Base-by-base conservation (phyloP, 1,140 invertebrate genomes). In the Pseudomyrmex dendroicus region DNA sequence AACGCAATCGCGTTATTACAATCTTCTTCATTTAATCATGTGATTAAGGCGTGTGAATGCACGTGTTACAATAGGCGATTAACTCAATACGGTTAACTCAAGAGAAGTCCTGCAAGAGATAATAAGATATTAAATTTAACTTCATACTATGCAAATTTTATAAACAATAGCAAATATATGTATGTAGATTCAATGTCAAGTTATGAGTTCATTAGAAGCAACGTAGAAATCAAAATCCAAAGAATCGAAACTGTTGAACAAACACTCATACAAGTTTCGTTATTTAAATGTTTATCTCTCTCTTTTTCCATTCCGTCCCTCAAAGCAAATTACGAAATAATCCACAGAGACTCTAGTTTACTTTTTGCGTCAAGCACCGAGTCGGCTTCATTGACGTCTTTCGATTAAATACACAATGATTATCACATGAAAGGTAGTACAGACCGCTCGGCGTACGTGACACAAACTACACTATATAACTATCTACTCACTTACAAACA, bases 361-460 rank as follows among this genome's bases (percentile, higher is more conserved):
- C 84, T 84, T 84, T 85, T 85, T 80, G 59, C 84, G 66, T 80
- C 66, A 80, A 80, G 76, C 76, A 72, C 66, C 66, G 66, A 72
- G 66, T 50, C 66, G 56, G 67, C 64, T 54, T 70, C 78, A 78
- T 87, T 85, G 67, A 63, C 74, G 68, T 89, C 73, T 85, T 91
- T 87, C 76, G 87, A 91, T 92, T 91, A 86, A 91, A 91, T 91
- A 91, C 91, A 92, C 91, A 90, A 84, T 85, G 89, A 92, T 92
- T 92, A 92, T 89, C 91, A 92, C 91, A 91, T 91, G 91, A 92
- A 92, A 91, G 91, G 87, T 87, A 76, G 35, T 70, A 86, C 80
- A 70, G 66, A 17, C 64, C 56, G 73, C 25, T 20, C 63, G 63
- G 64, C 73, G 72, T 57, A 76, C n/a, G 57, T 59, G 48, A 86